These are phyloP conservation scores for Drosophila setosimentum DNA, from an alignment of 2,888 invertebrate genomes.

Conservation along the genomic window DNA sequence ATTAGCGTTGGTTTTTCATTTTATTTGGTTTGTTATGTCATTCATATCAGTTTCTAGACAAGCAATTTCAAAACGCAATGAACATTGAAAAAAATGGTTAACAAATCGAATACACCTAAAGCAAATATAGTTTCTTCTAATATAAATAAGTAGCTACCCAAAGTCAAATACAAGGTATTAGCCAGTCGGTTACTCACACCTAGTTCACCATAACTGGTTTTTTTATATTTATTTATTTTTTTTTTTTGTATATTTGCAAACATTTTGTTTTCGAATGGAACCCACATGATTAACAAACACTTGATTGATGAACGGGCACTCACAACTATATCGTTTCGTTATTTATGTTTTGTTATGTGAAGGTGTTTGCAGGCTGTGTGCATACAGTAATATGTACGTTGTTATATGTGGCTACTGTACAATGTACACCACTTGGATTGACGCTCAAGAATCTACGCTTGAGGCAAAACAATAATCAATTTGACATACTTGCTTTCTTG, in stretches of 20 bases:
- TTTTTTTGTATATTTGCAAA: constrained; percentile 11
- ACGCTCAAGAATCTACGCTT: constrained; percentile 28
- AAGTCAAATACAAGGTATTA: not conserved
- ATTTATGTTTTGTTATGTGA: constrained; percentile 12
- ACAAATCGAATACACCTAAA: not conserved
- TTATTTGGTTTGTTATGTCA: constrained; percentile 13
- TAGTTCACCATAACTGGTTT: not conserved
- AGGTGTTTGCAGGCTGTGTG: constrained; percentile 15
- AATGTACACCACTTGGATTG: not conserved
- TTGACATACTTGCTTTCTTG: constrained; percentile 23
- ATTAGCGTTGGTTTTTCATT: not conserved
- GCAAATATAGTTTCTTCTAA: not conserved
- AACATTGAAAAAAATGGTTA: constrained; percentile 3
- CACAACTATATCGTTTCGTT: constrained; percentile 41
- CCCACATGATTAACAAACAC: constrained; percentile 73
- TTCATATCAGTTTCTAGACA: constrained; percentile 23
- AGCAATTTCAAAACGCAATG: constrained; percentile 40
- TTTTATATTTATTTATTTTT: not conserved
- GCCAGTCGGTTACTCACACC: not conserved
- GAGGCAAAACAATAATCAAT: constrained; percentile 29
- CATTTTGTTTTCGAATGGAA: constrained; percentile 33
- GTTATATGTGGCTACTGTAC: constrained; percentile 57
- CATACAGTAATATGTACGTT: not conserved
- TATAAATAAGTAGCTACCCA: not conserved
- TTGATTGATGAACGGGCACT: constrained; percentile 76